Conservation (phyloP, 2,113 vertebrate genomes). For the Hemichromis elongatus region DNA sequence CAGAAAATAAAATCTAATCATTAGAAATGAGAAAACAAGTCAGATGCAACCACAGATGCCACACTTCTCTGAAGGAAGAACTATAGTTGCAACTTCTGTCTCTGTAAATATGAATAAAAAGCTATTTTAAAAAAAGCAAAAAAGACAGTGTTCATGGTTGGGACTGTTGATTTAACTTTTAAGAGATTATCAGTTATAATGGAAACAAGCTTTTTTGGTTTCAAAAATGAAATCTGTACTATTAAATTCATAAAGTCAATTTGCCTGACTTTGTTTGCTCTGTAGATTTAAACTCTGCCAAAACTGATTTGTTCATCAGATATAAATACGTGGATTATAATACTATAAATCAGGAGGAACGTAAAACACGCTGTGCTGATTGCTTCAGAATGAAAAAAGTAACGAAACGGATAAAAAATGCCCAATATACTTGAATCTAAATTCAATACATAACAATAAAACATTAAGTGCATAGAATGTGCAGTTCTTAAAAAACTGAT, state of each 20-base stretch:
- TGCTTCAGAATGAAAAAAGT: neutral
- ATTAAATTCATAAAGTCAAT: too few species aligned
- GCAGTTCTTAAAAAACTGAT: accelerated
- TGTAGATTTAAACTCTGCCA: neutral
- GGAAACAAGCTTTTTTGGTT: neutral
- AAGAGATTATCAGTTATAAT: neutral
- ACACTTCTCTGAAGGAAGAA: neutral
- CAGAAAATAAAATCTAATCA: neutral
- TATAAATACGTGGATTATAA: neutral
- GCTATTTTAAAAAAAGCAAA: neutral
- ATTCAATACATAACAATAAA: neutral
- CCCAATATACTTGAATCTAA: neutral
- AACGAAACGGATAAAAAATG: neutral
- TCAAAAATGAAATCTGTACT: neutral
- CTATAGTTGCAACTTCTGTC: neutral
- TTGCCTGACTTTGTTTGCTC: neutral
- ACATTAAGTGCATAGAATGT: neutral
- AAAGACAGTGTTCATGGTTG: too few species aligned
- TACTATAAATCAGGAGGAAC: neutral
- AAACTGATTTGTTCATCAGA: neutral
- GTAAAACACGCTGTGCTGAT: neutral
- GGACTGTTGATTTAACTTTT: neutral
- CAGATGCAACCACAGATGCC: neutral
- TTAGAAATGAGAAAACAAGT: neutral
- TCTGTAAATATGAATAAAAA: neutral